phyloP scores from a whole-genome alignment of 1,140 invertebrate species.

The Amyelois transitella region DNA sequence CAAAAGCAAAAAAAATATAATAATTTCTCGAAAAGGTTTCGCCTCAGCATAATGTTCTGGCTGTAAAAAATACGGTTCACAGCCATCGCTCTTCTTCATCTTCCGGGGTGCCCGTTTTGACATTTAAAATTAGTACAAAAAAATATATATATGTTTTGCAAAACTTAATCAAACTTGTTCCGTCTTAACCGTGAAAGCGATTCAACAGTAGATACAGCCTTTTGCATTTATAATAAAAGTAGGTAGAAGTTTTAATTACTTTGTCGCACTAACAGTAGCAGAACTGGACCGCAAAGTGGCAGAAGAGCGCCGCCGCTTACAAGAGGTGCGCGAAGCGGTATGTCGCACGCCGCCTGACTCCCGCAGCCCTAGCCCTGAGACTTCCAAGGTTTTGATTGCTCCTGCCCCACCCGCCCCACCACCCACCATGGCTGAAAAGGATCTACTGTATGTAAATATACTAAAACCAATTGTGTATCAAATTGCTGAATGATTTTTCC shows the following conservation, averaged over 20 bases:
- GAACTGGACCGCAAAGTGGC: slow-evolving; percentile 55
- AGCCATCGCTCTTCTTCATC: too few relatives aligned
- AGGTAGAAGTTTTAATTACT: neutral
- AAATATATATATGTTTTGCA: too few relatives aligned
- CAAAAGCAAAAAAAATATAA: too few relatives aligned
- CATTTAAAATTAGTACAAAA: too few relatives aligned
- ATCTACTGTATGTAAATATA: slow-evolving; percentile 6
- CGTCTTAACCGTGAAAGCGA: too few relatives aligned
- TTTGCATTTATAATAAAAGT: too few relatives aligned
- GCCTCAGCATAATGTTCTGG: too few relatives aligned
- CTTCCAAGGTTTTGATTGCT: neutral
- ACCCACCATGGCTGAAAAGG: slow-evolving; percentile 10
- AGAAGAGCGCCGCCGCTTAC: slow-evolving; percentile 42
- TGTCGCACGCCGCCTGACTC: slow-evolving; percentile 26
- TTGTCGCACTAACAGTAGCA: slow-evolving; percentile 26
- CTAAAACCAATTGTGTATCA: neutral
- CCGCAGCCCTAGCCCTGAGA: slow-evolving; percentile 15
- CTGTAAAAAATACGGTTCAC: too few relatives aligned
- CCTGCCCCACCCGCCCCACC: neutral
- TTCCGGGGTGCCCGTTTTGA: too few relatives aligned
- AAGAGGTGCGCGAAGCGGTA: slow-evolving; percentile 52
- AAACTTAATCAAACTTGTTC: too few relatives aligned
- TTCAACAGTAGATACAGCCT: too few relatives aligned
- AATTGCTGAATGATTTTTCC: neutral
- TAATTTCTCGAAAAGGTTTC: too few relatives aligned